Conservation (phyloP, 2,888 invertebrate genomes). For the Nematopogon swammerdamellus region DNA sequence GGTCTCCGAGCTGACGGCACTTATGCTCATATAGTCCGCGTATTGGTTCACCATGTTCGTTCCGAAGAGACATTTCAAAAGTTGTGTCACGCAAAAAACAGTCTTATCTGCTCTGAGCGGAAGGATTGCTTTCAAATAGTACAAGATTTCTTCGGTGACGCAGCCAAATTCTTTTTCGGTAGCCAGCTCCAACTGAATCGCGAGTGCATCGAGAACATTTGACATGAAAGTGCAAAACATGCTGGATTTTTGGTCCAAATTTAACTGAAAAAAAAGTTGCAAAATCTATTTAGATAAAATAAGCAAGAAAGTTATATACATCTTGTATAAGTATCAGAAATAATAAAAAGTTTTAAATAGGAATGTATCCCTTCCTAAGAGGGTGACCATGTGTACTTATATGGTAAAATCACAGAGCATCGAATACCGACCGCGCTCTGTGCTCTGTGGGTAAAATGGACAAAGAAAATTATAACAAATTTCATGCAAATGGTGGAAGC, state of each 20-base stretch:
- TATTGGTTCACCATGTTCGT: conserved; percentile 63
- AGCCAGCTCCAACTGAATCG: conserved; percentile 67
- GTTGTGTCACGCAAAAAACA: conserved; percentile 74
- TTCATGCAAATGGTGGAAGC: too few species aligned
- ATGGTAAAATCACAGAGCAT: too few species aligned
- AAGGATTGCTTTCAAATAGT: conserved; percentile 70
- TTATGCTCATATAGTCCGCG: conserved; percentile 34
- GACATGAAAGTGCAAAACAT: conserved; percentile 68
- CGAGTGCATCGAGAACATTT: conserved; percentile 61
- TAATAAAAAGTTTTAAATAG: too few species aligned
- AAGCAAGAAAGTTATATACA: too few species aligned
- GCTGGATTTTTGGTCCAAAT: conserved; percentile 72
- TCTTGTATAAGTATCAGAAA: too few species aligned
- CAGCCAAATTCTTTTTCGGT: conserved; percentile 67
- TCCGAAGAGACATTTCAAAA: conserved; percentile 71
- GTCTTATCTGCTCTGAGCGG: conserved; percentile 65
- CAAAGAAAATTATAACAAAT: too few species aligned
- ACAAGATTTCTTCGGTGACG: conserved; percentile 76
- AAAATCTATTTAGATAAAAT: too few species aligned
- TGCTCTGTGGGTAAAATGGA: too few species aligned
- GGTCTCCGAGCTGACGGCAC: conserved; percentile 15
- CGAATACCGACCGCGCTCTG: too few species aligned
- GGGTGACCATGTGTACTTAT: too few species aligned
- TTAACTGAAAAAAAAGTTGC: conserved; percentile 57
- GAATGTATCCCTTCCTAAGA: too few species aligned